Evolutionary conservation across 2,888 invertebrate genomes (phyloP).

Genomic region (Agrotis ipsilon): DNA sequence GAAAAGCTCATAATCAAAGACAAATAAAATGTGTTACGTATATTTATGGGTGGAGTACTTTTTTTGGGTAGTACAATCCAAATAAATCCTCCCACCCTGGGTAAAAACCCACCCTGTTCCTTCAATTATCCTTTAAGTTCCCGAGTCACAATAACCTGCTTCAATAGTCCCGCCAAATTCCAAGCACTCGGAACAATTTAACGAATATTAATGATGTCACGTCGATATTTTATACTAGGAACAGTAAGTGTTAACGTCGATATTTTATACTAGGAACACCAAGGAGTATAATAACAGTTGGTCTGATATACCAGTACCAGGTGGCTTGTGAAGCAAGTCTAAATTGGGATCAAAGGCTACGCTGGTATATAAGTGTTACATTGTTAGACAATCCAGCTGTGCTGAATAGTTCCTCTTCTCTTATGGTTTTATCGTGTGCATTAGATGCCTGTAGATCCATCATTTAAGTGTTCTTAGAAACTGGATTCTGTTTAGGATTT

Average conservation of each 20-base stretch:
- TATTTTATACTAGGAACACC: constrained; percentile 3
- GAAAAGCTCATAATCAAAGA: no score
- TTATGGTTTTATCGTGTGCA: background rate
- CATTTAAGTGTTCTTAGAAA: background rate
- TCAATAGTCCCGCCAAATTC: no score
- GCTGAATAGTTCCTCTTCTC: constrained; percentile 35
- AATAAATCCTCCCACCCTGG: no score
- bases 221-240: background rate
- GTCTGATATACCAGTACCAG: constrained; percentile 43
- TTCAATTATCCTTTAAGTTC: no score
- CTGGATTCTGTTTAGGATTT: background rate
- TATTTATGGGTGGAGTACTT: no score
- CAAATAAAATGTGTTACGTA: no score
- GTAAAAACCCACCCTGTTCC: no score
- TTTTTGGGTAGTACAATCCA: no score
- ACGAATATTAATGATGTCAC: background rate
- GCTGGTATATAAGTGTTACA: constrained; percentile 53
- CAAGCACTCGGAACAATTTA: no score
- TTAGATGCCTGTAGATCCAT: background rate
- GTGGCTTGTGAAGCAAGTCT: constrained; percentile 47
- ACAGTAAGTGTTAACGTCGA: constrained; percentile 7
- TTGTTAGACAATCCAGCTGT: constrained; percentile 47
- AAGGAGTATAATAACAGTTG: constrained; percentile 22
- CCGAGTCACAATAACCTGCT: no score
- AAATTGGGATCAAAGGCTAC: constrained; percentile 59